Conservation (phyloP, 2,113 vertebrate species). For the Sminthopsis crassicaudata region DNA sequence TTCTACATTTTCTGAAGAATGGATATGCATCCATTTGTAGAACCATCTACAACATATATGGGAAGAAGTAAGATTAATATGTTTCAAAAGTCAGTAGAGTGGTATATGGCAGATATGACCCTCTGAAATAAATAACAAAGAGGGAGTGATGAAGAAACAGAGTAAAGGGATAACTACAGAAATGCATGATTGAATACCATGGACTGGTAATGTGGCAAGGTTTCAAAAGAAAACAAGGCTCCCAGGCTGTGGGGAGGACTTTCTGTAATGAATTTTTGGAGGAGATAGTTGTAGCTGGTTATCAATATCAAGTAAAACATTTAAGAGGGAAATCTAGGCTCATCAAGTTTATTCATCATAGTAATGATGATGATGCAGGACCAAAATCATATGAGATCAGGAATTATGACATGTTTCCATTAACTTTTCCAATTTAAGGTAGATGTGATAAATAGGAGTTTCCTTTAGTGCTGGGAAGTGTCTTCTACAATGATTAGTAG, state of each 20-base stretch:
- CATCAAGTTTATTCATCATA: neutral
- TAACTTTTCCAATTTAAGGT: too few species aligned
- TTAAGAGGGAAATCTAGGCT: neutral
- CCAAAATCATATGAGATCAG: too few species aligned
- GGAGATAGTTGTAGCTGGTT: neutral
- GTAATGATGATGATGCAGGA: too few species aligned
- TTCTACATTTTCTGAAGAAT: neutral
- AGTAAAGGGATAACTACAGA: neutral
- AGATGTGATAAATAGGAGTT: too few species aligned
- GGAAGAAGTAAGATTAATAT: neutral
- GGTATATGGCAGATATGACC: neutral
- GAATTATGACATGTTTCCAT: too few species aligned
- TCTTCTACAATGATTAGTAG: too few species aligned
- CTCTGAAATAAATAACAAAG: neutral
- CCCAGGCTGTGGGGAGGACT: too few species aligned
- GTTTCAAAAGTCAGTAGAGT: neutral
- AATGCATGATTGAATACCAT: neutral
- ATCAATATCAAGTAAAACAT: neutral
- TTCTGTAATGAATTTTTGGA: neutral
- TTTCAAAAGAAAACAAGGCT: neutral
- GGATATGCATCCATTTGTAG: neutral
- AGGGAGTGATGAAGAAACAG: neutral
- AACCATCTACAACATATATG: neutral
- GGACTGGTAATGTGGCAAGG: neutral
- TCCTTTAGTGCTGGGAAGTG: too few species aligned